These are phyloP conservation scores for Paradoxurus hermaphroditus DNA, from an alignment of 2,113 vertebrate species.

Conservation along the genomic window DNA sequence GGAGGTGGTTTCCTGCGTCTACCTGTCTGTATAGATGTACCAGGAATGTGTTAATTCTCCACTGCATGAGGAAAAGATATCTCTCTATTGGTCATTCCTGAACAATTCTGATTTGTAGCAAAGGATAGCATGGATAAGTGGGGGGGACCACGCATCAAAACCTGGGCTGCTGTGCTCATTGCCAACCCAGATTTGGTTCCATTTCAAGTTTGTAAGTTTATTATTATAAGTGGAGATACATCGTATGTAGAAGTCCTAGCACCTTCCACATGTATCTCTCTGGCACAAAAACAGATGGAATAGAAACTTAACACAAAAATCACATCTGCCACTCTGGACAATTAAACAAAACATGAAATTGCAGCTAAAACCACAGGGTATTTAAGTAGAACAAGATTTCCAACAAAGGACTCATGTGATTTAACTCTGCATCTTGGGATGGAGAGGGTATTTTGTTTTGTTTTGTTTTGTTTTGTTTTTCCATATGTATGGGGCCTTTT, in stretches of 20 bases:
- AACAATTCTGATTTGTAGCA: conserved; percentile 2
- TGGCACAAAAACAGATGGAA: conserved; percentile 62
- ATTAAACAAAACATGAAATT: conserved; percentile 63
- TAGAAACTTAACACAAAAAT: conserved; percentile 48
- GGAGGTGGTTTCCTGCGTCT: neutral
- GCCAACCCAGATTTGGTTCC: neutral
- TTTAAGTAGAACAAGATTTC: conserved; percentile 63
- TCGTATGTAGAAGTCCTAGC: neutral
- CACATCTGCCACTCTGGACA: conserved; percentile 68
- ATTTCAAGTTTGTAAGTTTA: neutral
- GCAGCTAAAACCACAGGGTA: conserved; percentile 30
- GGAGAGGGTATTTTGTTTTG: no score
- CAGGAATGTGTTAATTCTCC: neutral
- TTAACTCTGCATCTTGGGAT: neutral
- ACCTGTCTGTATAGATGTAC: neutral
- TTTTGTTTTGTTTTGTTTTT: neutral
- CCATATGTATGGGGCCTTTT: neutral
- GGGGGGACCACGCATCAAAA: neutral
- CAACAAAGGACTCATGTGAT: neutral
- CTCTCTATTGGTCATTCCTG: neutral
- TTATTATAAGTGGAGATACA: neutral
- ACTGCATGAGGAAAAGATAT: neutral
- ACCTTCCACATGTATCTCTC: conserved; percentile 43
- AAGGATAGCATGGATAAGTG: neutral
- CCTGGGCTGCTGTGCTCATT: neutral